Evolutionary conservation across 2,888 invertebrate genomes (phyloP).

Genomic region (Rugalucina vietnamica): DNA sequence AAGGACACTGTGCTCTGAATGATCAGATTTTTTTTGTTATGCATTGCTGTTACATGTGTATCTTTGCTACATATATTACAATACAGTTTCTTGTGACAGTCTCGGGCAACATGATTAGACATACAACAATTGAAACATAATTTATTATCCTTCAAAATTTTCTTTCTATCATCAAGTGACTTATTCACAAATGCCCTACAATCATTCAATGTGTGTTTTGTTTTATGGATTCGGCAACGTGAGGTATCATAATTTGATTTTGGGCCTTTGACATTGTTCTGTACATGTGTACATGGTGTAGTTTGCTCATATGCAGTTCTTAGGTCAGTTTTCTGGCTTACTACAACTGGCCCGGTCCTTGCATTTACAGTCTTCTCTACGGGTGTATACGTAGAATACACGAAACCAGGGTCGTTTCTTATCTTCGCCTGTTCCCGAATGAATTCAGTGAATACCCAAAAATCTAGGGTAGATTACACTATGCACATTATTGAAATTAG

Average conservation of each 20-base stretch:
- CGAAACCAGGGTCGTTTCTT: constrained; percentile 32
- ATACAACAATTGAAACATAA: constrained; percentile 35
- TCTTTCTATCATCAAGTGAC: constrained; percentile 18
- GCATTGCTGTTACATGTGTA: constrained; percentile 5
- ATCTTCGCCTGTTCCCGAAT: not conserved
- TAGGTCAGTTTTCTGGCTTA: not conserved
- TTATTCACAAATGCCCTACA: constrained; percentile 27
- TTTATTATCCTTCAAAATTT: constrained; percentile 25
- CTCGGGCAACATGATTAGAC: not conserved
- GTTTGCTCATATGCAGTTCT: not conserved
- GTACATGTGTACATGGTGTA: not conserved
- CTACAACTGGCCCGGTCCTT: not conserved
- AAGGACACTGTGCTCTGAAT: not conserved
- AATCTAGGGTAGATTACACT: constrained; percentile 18
- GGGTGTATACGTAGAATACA: not conserved
- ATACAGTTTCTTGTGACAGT: constrained; percentile 14
- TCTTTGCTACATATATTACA: constrained; percentile 13
- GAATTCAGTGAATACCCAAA: constrained; percentile 16
- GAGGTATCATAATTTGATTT: not conserved
- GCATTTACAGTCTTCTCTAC: not conserved
- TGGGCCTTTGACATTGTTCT: not conserved
- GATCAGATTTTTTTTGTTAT: not conserved
- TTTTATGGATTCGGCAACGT: constrained; percentile 34
- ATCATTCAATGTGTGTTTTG: constrained; percentile 26
- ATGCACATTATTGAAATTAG: constrained; percentile 10